phyloP scores from a whole-genome alignment of 2,888 invertebrate genomes.

The Agriotes lineatus region DNA sequence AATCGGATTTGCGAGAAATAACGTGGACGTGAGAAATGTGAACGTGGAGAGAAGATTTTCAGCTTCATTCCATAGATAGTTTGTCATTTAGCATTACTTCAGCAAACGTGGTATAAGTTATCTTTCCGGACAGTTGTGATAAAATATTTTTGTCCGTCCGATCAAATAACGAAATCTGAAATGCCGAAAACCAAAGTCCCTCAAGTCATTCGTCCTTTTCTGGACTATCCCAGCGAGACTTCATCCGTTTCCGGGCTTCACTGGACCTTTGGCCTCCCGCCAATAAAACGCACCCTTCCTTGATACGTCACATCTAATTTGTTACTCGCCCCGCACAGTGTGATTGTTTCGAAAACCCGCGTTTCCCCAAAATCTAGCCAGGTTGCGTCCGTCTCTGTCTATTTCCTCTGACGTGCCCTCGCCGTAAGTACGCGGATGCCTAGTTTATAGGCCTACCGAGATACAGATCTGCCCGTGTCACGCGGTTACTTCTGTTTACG shows the following conservation, averaged over 20 bases:
- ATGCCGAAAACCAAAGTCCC: slow-evolving; percentile 49
- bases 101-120: slow-evolving; percentile 29
- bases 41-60: slow-evolving; percentile 10
- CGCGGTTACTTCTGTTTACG: slow-evolving; percentile 51
- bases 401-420: slow-evolving; percentile 16
- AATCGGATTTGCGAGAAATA: too few relatives aligned
- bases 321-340: slow-evolving; percentile 36
- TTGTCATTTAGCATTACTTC: slow-evolving; percentile 33
- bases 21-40: too few relatives aligned
- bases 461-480: slow-evolving; percentile 48
- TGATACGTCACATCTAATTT: slow-evolving; percentile 49
- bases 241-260: slow-evolving; percentile 47
- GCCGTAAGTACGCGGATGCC: slow-evolving; percentile 32
- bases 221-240: slow-evolving; percentile 47
- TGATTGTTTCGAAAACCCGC: slow-evolving; percentile 31
- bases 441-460: slow-evolving; percentile 52
- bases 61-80: slow-evolving; percentile 7
- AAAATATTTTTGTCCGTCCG: slow-evolving; percentile 38
- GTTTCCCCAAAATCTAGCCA: slow-evolving; percentile 7
- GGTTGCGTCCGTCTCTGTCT: background rate
- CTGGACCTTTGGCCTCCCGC: slow-evolving; percentile 46
- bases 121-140: slow-evolving; percentile 33
- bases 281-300: slow-evolving; percentile 47
- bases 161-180: slow-evolving; percentile 48
- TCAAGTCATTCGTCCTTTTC: slow-evolving; percentile 44